Percentiles rank a stretch among this genome's conserved stretches.
phyloP scores from a whole-genome alignment of 2,888 invertebrate species.

The Diabrotica balteata region DNA sequence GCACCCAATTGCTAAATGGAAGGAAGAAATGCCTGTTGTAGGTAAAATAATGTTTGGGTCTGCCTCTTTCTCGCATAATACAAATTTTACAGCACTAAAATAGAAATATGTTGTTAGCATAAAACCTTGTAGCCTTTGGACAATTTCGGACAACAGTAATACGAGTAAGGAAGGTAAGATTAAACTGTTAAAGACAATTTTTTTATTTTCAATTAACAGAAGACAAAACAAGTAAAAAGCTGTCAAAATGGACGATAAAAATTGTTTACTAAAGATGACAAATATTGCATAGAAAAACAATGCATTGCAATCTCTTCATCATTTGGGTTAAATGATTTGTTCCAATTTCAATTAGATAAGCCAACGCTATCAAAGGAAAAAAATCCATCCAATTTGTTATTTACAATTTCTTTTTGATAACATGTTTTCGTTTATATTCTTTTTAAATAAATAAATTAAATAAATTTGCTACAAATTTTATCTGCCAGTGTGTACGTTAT shows the following conservation, averaged over 20 bases:
- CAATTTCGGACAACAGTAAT: no score
- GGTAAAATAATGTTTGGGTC: conserved; percentile 76
- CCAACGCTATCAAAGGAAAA: not conserved
- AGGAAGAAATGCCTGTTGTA: conserved; percentile 74
- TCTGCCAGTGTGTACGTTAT: not conserved
- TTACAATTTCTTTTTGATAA: conserved; percentile 4
- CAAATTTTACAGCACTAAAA: conserved; percentile 61
- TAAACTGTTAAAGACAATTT: no score
- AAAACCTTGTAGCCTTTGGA: no score
- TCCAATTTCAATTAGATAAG: not conserved
- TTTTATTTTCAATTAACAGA: no score
- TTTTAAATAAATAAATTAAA: no score
- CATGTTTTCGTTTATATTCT: not conserved
- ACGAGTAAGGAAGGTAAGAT: no score
- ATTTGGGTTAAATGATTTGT: not conserved
- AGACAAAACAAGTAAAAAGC: no score
- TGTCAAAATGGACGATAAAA: no score
- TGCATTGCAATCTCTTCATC: no score
- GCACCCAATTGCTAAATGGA: conserved; percentile 80
- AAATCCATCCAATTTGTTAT: conserved; percentile 2
- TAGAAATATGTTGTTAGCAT: not conserved
- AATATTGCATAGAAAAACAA: no score
- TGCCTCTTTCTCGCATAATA: conserved; percentile 63
- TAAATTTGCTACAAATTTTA: not conserved
- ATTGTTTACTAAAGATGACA: no score